phyloP scores from a whole-genome alignment of 2,888 invertebrate genomes.

The Eupithecia vulgata region DNA sequence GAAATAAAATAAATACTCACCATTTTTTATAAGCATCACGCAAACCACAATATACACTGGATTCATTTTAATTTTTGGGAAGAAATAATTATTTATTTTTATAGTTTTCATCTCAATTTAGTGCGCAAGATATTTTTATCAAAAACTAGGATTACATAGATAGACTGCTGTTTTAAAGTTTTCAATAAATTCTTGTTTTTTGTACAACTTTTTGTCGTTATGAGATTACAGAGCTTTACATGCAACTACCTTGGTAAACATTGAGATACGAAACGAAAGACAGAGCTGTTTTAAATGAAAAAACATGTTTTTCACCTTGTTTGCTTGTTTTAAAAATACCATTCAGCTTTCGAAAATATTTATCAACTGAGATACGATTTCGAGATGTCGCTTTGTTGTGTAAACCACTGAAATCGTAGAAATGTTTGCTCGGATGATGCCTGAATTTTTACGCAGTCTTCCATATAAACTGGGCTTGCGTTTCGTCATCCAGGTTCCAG shows the following conservation, averaged over 20 bases:
- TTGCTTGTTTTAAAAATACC: not conserved
- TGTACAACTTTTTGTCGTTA: not conserved
- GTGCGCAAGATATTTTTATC: not conserved
- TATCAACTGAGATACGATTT: not conserved
- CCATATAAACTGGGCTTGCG: not conserved
- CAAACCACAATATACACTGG: not conserved
- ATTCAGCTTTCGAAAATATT: not conserved
- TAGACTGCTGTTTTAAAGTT: not conserved
- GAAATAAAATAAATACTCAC: not conserved
- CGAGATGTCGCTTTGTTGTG: not conserved
- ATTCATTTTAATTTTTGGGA: not conserved
- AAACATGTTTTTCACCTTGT: not conserved
- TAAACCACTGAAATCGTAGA: not conserved
- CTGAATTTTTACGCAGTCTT: not conserved
- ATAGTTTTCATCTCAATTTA: not conserved
- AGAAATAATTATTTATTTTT: not conserved
- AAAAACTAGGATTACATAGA: rapidly evolving
- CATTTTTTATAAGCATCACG: not conserved
- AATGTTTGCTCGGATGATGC: not conserved
- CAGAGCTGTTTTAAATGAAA: not conserved
- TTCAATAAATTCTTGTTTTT: not conserved
- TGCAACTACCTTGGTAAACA: not conserved
- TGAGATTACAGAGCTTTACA: not conserved
- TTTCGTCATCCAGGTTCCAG: not conserved
- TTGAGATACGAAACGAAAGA: not conserved